Conservation (phyloP, 1,140 invertebrate genomes). For the Leptopilina boulardi region DNA sequence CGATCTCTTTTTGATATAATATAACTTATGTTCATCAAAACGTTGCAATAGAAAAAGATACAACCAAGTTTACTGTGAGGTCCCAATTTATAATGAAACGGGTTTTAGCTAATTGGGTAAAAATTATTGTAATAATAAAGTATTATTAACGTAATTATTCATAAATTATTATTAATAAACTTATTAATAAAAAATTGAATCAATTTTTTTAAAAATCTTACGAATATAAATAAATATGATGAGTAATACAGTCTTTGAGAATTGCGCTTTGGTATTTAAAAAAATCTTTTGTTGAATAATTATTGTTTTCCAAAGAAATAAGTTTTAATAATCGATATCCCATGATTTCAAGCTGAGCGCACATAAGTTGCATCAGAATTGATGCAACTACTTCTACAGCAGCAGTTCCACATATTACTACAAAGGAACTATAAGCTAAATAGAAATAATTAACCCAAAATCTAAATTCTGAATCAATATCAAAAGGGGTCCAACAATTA, state of each 20-base stretch:
- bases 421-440: not conserved
- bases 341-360: not conserved
- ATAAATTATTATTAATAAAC: too few relatives aligned
- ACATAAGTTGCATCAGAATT: not conserved
- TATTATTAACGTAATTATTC: too few relatives aligned
- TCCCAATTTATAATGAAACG: too few relatives aligned
- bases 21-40: too few relatives aligned
- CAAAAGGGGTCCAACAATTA: not conserved
- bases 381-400: not conserved
- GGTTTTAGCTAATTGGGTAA: too few relatives aligned
- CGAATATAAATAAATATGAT: not conserved
- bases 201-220: not conserved
- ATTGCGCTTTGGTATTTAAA: not conserved
- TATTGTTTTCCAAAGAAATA: not conserved
- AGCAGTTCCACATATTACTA: not conserved
- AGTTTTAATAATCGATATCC: not conserved
- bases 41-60: too few relatives aligned
- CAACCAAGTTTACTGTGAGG: too few relatives aligned
- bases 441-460: not conserved
- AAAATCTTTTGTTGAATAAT: not conserved
- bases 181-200: too few relatives aligned
- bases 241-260: not conserved
- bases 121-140: too few relatives aligned
- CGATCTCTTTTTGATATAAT: too few relatives aligned
- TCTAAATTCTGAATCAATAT: not conserved